These are phyloP conservation scores for Lampropteryx suffumata DNA, from an alignment of 2,888 invertebrate species.

Conservation along the genomic window DNA sequence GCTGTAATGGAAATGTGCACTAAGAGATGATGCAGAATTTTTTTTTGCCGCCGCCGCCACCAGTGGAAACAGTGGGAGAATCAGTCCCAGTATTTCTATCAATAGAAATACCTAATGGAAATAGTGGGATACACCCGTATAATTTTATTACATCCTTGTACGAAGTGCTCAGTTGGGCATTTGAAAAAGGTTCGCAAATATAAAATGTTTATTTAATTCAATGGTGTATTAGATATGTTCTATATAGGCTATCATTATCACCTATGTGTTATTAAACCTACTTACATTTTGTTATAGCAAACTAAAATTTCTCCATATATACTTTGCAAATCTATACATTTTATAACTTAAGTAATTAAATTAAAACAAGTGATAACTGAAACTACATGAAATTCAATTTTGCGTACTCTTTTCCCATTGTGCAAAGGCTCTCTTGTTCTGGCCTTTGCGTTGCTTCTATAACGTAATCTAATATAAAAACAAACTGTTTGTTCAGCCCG, in stretches of 20 bases:
- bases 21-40: too few relatives aligned
- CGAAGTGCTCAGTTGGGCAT: too few relatives aligned
- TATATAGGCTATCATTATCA: conserved; percentile 1
- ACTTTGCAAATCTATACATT: conserved; percentile 21
- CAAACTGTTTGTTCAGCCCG: conserved; percentile 65
- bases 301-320: conserved; percentile 5
- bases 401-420: conserved; percentile 13
- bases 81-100: too few relatives aligned
- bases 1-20: too few relatives aligned
- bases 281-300: neutral
- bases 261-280: neutral
- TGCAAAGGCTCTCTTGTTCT: conserved; percentile 39
- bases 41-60: too few relatives aligned
- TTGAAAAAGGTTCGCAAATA: conserved; percentile 14
- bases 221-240: conserved; percentile 13
- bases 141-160: too few relatives aligned
- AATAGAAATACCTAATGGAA: too few relatives aligned
- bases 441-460: conserved; percentile 39
- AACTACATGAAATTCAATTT: conserved; percentile 13
- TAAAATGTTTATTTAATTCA: conserved; percentile 2
- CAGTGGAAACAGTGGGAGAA: too few relatives aligned
- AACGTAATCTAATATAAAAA: conserved; percentile 35
- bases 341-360: too few relatives aligned
- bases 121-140: too few relatives aligned
- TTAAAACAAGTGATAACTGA: neutral